Evolutionary conservation across 2,113 vertebrate genomes (phyloP), one percentile per base, ranked within the genome.

Genomic region (Tinamus guttatus): DNA sequence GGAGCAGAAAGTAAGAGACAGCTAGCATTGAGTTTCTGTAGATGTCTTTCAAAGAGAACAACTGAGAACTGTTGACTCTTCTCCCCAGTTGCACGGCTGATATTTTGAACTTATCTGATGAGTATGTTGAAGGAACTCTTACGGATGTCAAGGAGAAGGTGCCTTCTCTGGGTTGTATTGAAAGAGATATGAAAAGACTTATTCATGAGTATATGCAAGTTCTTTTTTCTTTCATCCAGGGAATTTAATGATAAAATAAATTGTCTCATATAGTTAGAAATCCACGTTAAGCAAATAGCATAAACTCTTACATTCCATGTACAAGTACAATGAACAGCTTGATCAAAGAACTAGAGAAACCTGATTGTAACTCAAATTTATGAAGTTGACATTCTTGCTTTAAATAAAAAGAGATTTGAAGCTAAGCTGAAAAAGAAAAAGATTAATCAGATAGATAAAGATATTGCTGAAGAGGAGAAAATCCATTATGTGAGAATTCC

Each of bases 171-270:
- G 98, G 97, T 27, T 98, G 95, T 92, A 73, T 40, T 54, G 82
- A 96, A 82, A 58, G 59, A 9, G 94, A 98, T 13, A 24, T 98
- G 1, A 96, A 93, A 63, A 98, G 93, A 49, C 91, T 98, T 81
- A 71, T 98, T 36, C 43, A 97, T 13, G 89, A 64, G 14, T 97
- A 97, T 83, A 95, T 98, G 5, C 75, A 92, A 56, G 13, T 98
- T 32, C 87, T 99, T 65, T 98, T 98, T 97, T 94, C 87, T 97
- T 65, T 98, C 96, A 18, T 47, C 91, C 9, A 94, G 94, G 43
- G 98, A 93, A 2, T 95, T 99, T 70, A 98, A 63, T 68, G 64
- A 91, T 41, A 99, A 99, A 97, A 93, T 98, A 81, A 96, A 99
- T 90, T 94, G 91, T 82, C 97, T 99, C 25, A 36, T 98, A 7